Percentiles rank a stretch among this genome's conserved stretches.
Evolutionary conservation across 2,797 vertebrate genomes (phyloP).

Genomic region (Emydoidea blandingii): DNA sequence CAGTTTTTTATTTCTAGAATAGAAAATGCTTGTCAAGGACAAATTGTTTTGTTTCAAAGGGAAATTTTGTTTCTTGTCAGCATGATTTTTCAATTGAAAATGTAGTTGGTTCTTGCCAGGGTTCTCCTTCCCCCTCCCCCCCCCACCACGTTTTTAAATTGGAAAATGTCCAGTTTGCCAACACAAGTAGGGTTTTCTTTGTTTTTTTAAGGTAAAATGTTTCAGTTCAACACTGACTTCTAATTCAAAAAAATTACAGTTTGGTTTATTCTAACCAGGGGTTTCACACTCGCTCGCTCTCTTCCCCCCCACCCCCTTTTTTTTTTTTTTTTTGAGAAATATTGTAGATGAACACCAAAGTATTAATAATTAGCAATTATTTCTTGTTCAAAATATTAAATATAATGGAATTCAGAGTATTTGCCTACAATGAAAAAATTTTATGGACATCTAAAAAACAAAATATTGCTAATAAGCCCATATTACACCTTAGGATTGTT

Average conservation of each 20-base stretch:
- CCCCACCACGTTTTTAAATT: background rate
- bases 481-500: background rate
- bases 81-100: background rate
- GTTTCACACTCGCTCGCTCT: background rate
- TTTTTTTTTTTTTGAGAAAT: background rate
- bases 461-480: background rate
- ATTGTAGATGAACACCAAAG: background rate
- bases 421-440: background rate
- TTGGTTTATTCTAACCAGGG: background rate
- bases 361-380: background rate
- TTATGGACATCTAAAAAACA: background rate
- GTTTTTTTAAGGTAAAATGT: background rate
- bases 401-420: background rate
- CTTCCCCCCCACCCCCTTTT: no score
- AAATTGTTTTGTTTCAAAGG: background rate
- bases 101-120: background rate
- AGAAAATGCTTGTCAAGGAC: background rate
- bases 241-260: background rate
- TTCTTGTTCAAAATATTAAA: background rate
- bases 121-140: background rate
- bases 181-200: background rate
- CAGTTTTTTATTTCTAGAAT: background rate
- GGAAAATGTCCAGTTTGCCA: background rate
- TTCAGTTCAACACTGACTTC: background rate
- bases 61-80: background rate